Conservation (phyloP, 92 coral and sea anemone species). For the Heteractis magnifica region DNA sequence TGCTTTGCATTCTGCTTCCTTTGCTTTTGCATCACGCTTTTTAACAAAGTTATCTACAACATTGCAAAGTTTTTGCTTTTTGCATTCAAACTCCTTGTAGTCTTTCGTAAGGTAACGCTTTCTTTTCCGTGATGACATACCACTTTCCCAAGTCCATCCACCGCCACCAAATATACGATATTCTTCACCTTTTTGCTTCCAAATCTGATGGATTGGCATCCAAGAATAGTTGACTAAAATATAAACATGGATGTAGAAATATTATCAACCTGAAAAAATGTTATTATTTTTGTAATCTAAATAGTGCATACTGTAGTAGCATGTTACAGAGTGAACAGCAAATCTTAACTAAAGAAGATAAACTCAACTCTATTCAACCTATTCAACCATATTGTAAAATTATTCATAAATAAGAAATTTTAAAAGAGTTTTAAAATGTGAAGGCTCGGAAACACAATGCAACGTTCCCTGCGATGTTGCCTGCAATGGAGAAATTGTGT, state of each 20-base stretch:
- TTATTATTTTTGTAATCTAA: too few species aligned
- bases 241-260: not conserved
- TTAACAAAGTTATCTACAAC: constrained; percentile 68
- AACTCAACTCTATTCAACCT: too few species aligned
- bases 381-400: too few species aligned
- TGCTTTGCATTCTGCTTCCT: constrained; percentile 52
- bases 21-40: constrained; percentile 51
- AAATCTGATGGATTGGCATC: constrained; percentile 92
- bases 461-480: too few species aligned
- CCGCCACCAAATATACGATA: constrained; percentile 96
- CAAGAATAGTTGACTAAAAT: constrained; percentile 84
- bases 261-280: not conserved
- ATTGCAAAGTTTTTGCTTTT: constrained; percentile 69
- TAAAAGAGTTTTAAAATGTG: too few species aligned
- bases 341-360: too few species aligned
- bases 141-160: constrained; percentile 98
- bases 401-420: too few species aligned
- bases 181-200: constrained; percentile 99
- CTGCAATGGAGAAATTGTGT: too few species aligned
- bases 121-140: constrained; percentile 71
- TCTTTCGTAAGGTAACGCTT: constrained; percentile 54
- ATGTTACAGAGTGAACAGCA: too few species aligned
- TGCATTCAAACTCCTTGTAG: constrained; percentile 66
- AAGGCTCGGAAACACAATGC: too few species aligned
- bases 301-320: too few species aligned